Base-by-base conservation (phyloP, 1,140 invertebrate genomes). In the Drosophila teissieri region DNA sequence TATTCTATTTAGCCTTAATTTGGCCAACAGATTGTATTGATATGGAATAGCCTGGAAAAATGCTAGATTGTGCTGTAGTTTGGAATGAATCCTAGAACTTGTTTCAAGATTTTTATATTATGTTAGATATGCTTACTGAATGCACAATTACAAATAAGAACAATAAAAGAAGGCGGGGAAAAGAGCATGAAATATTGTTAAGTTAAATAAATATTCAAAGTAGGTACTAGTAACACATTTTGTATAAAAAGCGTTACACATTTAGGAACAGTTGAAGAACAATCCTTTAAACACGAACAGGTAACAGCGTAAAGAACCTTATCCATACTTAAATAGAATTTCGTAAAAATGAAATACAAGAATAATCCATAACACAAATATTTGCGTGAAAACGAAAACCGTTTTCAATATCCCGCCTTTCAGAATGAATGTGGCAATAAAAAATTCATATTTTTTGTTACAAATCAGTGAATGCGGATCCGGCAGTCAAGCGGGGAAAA, bases 401-500 rank as follows among this genome's bases (percentile, higher is more conserved):
- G 5, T 51, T 70, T 58, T 15, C 19, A 36, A 72, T 49, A 44
- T 49, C n/a, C 24, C 17, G 22, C n/a, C 24, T 17, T 62, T 63
- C 2, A 17, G 11, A 10, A 17, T 62, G 22, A 70, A 27, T 34
- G 17, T 27, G 22, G 64, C 67, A 48, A 70, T 70, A 49, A 57
- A 70, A 69, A 70, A 57, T 42, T 17, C 51, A 70, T 54, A n/a
- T 37, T 63, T 74, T 62, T 74, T 57, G 27, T 64, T 74, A 49
- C 72, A 63, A 55, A 51, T 74, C 70, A 74, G 58, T 74, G 72
- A 74, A 44, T 70, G 19, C 36, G 12, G 11, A 31, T 31, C 8
- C 42, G 40, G 44, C 51, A 40, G 24, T 69, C 51, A 56, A 69
- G 55, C 31, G 24, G 36, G 46, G 19, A 42, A 27, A 27, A 15